phyloP scores from a whole-genome alignment of 1,140 invertebrate genomes.

The Nephotettix cincticeps region DNA sequence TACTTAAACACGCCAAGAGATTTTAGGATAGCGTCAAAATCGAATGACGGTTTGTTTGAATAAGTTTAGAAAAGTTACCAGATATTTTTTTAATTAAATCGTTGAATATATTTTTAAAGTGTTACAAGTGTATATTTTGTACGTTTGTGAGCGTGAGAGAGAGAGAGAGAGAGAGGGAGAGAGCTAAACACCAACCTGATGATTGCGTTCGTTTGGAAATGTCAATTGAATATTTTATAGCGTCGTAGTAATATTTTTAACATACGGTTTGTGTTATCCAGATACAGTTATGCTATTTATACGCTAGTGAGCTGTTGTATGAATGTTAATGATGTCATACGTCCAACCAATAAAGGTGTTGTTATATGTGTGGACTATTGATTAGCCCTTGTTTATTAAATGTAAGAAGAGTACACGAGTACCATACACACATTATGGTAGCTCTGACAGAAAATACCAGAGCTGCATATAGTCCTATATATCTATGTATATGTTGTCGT shows the following conservation, averaged over 20 bases:
- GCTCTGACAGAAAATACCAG: too few relatives aligned
- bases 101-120: conserved; percentile 23
- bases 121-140: conserved; percentile 20
- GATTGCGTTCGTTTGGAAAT: conserved; percentile 4
- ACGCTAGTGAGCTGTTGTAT: conserved; percentile 7
- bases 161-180: neutral
- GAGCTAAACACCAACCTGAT: conserved; percentile 5
- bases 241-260: conserved; percentile 13
- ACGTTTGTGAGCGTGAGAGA: neutral
- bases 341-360: conserved; percentile 22
- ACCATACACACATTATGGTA: too few relatives aligned
- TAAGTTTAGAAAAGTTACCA: conserved; percentile 19
- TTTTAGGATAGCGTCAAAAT: too few relatives aligned
- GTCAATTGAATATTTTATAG: conserved; percentile 22
- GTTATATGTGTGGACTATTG: neutral
- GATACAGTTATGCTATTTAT: neutral
- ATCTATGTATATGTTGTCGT: too few relatives aligned
- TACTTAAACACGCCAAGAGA: too few relatives aligned
- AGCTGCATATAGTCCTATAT: too few relatives aligned
- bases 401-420: too few relatives aligned
- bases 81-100: conserved; percentile 23
- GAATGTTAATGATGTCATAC: conserved; percentile 13
- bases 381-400: too few relatives aligned
- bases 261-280: neutral
- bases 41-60: neutral